phyloP scores from a whole-genome alignment of 2,888 invertebrate genomes.

The Acrocyrtus sp. region DNA sequence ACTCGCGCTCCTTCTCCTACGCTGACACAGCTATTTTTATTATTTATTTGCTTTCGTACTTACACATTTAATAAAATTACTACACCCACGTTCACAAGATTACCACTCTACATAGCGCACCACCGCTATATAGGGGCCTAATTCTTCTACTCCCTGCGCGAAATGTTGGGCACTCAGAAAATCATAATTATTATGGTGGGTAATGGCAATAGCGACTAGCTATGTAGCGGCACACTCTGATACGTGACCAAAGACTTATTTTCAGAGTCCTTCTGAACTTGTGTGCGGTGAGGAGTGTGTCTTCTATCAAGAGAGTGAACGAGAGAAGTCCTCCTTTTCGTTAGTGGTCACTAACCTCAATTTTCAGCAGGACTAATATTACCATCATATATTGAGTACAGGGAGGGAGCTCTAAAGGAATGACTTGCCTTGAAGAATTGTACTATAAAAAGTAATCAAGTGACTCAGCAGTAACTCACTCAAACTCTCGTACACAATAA shows the following conservation, averaged over 20 bases:
- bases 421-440: neutral
- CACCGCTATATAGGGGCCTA: no score
- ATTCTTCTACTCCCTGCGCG: no score
- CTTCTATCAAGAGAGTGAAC: no score
- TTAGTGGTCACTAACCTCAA: slow-evolving; percentile 9
- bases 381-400: no score
- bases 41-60: neutral
- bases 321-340: neutral
- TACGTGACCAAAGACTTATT: neutral
- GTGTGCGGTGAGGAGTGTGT: no score
- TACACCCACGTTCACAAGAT: neutral
- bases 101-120: no score
- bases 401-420: neutral
- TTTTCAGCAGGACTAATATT: neutral
- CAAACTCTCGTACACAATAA: no score
- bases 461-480: neutral
- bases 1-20: neutral
- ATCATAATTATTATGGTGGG: neutral
- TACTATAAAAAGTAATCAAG: neutral
- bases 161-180: no score
- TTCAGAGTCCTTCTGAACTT: no score
- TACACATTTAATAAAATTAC: neutral
- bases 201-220: no score
- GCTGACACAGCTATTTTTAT: neutral
- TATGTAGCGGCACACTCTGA: neutral